A percentile compares a stretch with the other conserved stretches of the same genome.
Evolutionary conservation across 92 coral and sea anemone genomes (phyloP).

Genomic region (Metridium senile): DNA sequence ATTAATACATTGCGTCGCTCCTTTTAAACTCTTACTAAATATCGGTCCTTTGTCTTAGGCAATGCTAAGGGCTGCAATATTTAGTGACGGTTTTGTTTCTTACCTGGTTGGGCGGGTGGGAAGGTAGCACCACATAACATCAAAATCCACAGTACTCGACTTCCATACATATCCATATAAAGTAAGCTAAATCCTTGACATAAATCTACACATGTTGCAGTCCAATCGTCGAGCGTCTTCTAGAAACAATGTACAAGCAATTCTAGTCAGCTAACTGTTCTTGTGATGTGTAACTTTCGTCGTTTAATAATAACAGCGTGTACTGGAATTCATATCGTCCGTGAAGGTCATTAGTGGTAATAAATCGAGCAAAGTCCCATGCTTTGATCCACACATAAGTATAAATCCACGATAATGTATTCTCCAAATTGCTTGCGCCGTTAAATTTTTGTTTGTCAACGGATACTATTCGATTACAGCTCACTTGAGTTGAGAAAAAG

Average conservation of each 20-base stretch:
- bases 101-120: conserved; percentile 67
- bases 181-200: conserved; percentile 24
- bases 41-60: too few relatives aligned
- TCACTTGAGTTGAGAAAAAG: conserved; percentile 25
- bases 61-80: too few relatives aligned
- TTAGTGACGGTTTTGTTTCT: conserved; percentile 1
- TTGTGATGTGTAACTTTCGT: not conserved
- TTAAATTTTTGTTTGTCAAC: conserved; percentile 13
- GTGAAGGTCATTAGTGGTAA: conserved; percentile 1
- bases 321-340: not conserved
- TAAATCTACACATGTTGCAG: conserved; percentile 13
- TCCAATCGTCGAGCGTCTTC: not conserved
- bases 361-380: conserved; percentile 17
- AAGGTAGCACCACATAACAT: conserved; percentile 41
- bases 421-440: not conserved
- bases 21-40: too few relatives aligned
- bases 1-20: too few relatives aligned
- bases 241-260: conserved; percentile 18
- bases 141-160: conserved; percentile 53
- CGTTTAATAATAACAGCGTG: conserved; percentile 9
- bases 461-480: conserved; percentile 20
- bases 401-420: too few relatives aligned
- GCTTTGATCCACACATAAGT: conserved; percentile 5
- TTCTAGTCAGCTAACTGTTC: not conserved
- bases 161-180: conserved; percentile 46